Evolutionary conservation across 2,888 invertebrate species (phyloP), one percentile per base, ranked within the genome.

Genomic region (Spodoptera picta): DNA sequence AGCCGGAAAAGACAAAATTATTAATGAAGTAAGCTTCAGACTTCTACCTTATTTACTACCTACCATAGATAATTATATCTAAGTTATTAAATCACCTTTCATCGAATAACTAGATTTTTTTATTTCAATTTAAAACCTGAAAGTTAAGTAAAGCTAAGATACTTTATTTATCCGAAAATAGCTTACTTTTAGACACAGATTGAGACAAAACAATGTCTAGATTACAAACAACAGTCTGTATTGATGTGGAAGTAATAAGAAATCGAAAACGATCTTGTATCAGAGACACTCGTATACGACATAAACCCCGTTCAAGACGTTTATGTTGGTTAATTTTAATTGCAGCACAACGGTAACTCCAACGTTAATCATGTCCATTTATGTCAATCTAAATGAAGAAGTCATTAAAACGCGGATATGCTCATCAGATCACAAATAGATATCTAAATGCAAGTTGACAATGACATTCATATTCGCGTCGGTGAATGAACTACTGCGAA

Each of bases 401-500:
- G 69, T 78, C 70, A 79, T 79, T 79, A 79, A 73, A 72, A 72
- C 77, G 69, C 72, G 71, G 79, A 77, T 80, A 77, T 78, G 55
- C 49, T 75, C 75, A 75, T 79, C 79, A 79, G 75, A 80, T 84
- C 65, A 67, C 77, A 78, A 82, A 87, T 88, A 90, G 87, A 88
- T 85, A 19, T 2, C 19, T 19, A 83, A 84, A 84, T 86, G 79
- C 80, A 74, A 85, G 85, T 85, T 86, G 87, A 88, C 88, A 88
- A 88, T 87, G 86, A 90, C 87, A 89, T 88, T 88, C 81, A 85
- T 75, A 87, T 88, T 86, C 69, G 77, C 79, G 75, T 66, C 90
- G 92, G 92, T 92, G 92, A 93, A 93, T 90, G 93, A 94, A 93
- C 94, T 85, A 85, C 75, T 83, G 86, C 87, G 75, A 85, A 88